Conservation (phyloP, 2,113 vertebrate genomes). For the Myotis yumanensis region DNA sequence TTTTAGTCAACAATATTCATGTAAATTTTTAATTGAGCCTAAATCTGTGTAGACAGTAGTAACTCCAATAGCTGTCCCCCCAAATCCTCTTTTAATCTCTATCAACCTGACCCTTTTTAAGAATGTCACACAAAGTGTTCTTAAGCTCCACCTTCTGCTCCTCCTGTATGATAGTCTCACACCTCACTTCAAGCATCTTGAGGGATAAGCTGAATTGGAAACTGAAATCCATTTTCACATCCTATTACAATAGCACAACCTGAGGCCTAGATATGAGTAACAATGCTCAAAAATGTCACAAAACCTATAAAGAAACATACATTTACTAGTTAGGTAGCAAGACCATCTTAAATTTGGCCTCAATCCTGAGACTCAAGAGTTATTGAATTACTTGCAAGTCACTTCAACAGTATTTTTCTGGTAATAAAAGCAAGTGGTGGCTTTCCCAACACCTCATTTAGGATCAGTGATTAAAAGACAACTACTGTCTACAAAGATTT, state of each 20-base stretch:
- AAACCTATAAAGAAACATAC: neutral
- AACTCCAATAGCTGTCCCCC: neutral
- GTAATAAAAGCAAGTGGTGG: neutral
- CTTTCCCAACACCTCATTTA: neutral
- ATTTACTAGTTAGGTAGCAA: neutral
- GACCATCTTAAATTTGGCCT: neutral
- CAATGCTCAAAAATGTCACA: neutral
- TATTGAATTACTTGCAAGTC: neutral
- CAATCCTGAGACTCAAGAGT: neutral
- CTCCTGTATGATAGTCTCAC: neutral
- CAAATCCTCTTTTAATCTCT: neutral
- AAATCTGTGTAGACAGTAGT: neutral
- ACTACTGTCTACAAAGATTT: neutral
- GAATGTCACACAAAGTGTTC: neutral
- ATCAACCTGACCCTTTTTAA: neutral
- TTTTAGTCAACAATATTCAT: neutral
- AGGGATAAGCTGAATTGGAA: slow-evolving; percentile 5
- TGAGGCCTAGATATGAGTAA: neutral
- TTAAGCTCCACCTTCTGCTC: neutral
- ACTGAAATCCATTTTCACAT: slow-evolving; percentile 10
- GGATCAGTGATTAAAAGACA: neutral
- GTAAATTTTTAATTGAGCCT: neutral
- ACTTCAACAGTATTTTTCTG: neutral
- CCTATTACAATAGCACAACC: neutral
- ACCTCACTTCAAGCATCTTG: neutral